phyloP scores from a whole-genome alignment of 53 echinoderm and acorn worm genomes.

The Echinometra lucunter region DNA sequence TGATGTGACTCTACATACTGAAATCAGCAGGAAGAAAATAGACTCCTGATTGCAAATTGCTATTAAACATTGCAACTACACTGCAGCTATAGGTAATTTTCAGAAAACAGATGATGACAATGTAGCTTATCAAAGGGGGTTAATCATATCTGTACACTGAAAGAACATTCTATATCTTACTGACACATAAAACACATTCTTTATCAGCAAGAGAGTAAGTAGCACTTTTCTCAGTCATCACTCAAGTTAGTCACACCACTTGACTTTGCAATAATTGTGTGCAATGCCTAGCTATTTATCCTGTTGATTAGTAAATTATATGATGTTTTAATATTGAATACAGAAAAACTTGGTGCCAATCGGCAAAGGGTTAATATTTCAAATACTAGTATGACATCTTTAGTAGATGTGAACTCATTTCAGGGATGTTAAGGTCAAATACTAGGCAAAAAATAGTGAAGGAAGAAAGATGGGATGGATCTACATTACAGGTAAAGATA shows the following conservation, averaged over 20 bases:
- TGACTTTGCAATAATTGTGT: not conserved
- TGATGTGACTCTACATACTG: too few species aligned
- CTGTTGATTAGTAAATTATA: too few species aligned
- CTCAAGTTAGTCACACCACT: not conserved
- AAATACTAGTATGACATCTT: not conserved
- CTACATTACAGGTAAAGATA: not conserved
- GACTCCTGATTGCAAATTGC: too few species aligned
- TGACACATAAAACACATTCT: not conserved
- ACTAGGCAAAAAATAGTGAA: not conserved
- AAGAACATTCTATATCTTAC: not conserved
- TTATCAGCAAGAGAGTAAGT: not conserved
- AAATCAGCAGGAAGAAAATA: too few species aligned
- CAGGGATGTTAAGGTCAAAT: not conserved
- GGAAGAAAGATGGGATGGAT: not conserved
- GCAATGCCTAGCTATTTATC: not conserved
- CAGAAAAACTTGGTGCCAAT: not conserved
- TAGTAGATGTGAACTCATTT: not conserved
- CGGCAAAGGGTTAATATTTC: not conserved
- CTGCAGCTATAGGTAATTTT: too few species aligned
- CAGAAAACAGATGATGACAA: not conserved
- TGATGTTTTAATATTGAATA: not conserved
- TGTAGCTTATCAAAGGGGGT: not conserved
- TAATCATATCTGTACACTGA: not conserved
- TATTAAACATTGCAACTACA: too few species aligned
- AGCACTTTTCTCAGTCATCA: not conserved